These are phyloP conservation scores for Aricia agestis DNA, from an alignment of 1,140 invertebrate genomes.

Conservation along the genomic window DNA sequence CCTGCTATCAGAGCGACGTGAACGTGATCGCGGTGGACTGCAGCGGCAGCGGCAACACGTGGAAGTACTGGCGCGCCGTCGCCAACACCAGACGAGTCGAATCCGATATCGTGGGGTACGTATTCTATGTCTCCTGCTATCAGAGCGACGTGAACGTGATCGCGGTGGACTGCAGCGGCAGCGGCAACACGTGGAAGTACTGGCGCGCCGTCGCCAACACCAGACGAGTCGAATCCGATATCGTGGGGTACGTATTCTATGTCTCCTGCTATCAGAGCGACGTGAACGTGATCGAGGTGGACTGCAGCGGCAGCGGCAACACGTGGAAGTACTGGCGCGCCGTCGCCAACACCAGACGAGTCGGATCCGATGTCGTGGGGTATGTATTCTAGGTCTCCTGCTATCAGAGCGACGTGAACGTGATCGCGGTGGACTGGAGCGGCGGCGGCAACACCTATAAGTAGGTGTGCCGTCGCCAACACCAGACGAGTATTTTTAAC, in stretches of 20 bases:
- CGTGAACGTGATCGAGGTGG: constrained; percentile 77
- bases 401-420: constrained; percentile 75
- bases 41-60: constrained; percentile 77
- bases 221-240: constrained; percentile 71
- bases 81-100: constrained; percentile 77
- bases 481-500: constrained; percentile 74
- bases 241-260: constrained; percentile 62
- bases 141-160: constrained; percentile 78
- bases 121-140: background rate
- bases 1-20: constrained; percentile 64
- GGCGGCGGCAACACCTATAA: constrained; percentile 77
- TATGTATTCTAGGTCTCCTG: too few relatives aligned
- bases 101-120: constrained; percentile 73
- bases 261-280: too few relatives aligned
- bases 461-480: constrained; percentile 78
- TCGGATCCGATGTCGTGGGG: too few relatives aligned
- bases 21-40: constrained; percentile 79
- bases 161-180: constrained; percentile 78
- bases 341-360: constrained; percentile 75
- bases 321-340: constrained; percentile 80
- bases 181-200: constrained; percentile 78
- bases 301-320: constrained; percentile 78
- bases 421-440: constrained; percentile 79
- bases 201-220: constrained; percentile 78
- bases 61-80: constrained; percentile 79